Evolutionary conservation across 2,888 invertebrate species (phyloP).

Genomic region (Drosophila falleni): DNA sequence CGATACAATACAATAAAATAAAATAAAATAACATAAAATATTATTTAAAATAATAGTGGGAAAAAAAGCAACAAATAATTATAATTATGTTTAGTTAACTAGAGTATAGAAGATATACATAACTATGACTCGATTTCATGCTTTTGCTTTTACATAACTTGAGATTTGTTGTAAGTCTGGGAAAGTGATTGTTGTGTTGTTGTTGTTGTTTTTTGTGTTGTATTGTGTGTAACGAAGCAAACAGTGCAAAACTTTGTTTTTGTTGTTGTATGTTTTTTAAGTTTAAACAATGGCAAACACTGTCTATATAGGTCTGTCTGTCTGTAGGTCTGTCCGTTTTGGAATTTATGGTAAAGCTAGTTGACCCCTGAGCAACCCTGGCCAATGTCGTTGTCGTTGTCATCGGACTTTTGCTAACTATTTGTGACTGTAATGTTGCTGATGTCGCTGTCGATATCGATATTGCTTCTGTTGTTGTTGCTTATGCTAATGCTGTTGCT

Average conservation of each 20-base stretch:
- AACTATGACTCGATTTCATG: constrained; percentile 77
- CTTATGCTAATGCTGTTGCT: constrained; percentile 5
- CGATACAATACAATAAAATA: constrained; percentile 14
- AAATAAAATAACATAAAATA: constrained; percentile 12
- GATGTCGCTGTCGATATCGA: constrained; percentile 15
- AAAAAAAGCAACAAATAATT: constrained; percentile 22
- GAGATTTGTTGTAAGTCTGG: constrained; percentile 31
- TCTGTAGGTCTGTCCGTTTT: constrained; percentile 18
- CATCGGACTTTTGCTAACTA: constrained; percentile 37
- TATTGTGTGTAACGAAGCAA: constrained; percentile 28
- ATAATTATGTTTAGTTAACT: constrained; percentile 31
- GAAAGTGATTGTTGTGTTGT: constrained; percentile 36
- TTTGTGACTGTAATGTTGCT: constrained; percentile 29
- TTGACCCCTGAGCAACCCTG: constrained; percentile 65
- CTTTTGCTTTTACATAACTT: constrained; percentile 56
- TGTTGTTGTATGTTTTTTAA: constrained; percentile 24
- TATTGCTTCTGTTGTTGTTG: constrained; percentile 13
- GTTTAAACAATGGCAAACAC: constrained; percentile 56
- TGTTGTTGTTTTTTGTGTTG: no score
- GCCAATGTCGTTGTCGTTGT: constrained; percentile 14
- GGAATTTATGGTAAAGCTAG: constrained; percentile 60
- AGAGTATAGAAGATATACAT: constrained; percentile 41
- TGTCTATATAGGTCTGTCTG: constrained; percentile 23
- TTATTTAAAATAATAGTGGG: constrained; percentile 4
- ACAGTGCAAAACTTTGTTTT: constrained; percentile 33